These are phyloP conservation scores for Tipula vernalis DNA, from an alignment of 2,888 invertebrate species.

Conservation along the genomic window DNA sequence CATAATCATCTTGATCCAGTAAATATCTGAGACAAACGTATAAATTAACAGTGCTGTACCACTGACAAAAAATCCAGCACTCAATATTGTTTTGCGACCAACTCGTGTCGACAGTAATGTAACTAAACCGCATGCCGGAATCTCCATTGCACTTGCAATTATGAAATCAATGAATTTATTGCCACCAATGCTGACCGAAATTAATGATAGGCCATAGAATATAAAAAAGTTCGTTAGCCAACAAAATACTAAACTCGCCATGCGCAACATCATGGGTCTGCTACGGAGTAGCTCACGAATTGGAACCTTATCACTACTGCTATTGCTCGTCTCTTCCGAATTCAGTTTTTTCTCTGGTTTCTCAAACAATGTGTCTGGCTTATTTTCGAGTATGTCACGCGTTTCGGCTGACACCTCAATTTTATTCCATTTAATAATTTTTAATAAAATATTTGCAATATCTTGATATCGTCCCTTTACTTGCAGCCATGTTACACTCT, in stretches of 20 bases:
- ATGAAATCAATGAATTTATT: slow-evolving; percentile 68
- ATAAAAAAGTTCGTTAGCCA: slow-evolving; percentile 72
- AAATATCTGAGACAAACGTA: slow-evolving; percentile 23
- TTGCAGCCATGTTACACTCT: slow-evolving; percentile 54
- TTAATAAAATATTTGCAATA: slow-evolving; percentile 44
- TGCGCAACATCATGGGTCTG: not conserved
- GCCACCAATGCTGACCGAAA: slow-evolving; percentile 58
- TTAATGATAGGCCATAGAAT: slow-evolving; percentile 68
- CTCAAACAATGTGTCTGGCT: not conserved
- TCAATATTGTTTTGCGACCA: slow-evolving; percentile 48
- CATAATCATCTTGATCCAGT: slow-evolving; percentile 19
- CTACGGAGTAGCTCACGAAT: slow-evolving; percentile 19
- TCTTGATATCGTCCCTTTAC: slow-evolving; percentile 43
- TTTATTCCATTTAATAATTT: slow-evolving; percentile 44
- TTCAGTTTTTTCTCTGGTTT: not conserved
- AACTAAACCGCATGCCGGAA: slow-evolving; percentile 57
- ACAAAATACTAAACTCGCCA: slow-evolving; percentile 47
- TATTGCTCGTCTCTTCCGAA: not conserved
- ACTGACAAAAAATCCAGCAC: slow-evolving; percentile 43
- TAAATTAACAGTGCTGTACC: slow-evolving; percentile 29
- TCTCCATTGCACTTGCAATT: slow-evolving; percentile 42
- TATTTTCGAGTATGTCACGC: not conserved
- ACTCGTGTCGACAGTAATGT: slow-evolving; percentile 48
- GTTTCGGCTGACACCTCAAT: slow-evolving; percentile 20
- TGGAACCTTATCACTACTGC: slow-evolving; percentile 12